Base-by-base conservation (phyloP, 2,888 invertebrate genomes). In the Gari tellinella region DNA sequence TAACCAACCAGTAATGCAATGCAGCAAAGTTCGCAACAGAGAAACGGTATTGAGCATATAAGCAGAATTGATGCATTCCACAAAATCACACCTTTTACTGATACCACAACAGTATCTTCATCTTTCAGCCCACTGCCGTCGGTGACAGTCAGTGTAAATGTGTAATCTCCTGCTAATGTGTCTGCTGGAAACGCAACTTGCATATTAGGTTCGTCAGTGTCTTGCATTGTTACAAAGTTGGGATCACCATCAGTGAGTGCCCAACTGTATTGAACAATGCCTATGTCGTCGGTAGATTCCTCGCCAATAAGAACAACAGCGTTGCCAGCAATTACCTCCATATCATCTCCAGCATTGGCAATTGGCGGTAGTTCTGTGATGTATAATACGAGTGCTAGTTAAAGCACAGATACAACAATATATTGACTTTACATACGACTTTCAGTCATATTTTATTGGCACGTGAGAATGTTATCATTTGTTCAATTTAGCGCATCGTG, bases 41-140 rank as follows among this genome's bases (percentile, higher is more conserved):
- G 4, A 31, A 31, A 31, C 4, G n/a, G 31, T 7, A 31, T 31
- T 10, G 10, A 31, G 31, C 31, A 10, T 10, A 31, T 31, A 4
- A 31, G 31, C 31, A 31, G 31, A 7, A 4, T 31, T 31, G 10
- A 31, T 7, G 10, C 31, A 31, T 31, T 10, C 5, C 31, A 7
- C 5, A 31, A 31, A 31, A 10, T 10, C 31, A 31, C 31, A 31
- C 31, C 31, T 31, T 4, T 31, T 10, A 75, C 68, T 4, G 21
- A 43, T 3, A 75, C 57, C 17, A 31, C 25, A 17, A 69, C 75
- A 4, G 55, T 52, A 40, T 75, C 75, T 12, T 41, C 48, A 40
- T 75, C 75, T 12, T 25, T 40, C 12, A 66, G 65, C n/a, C 66
- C 69, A 10, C 57, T 48, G 3, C 45, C 62, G 57, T 75, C 75